phyloP scores from a whole-genome alignment of 2,888 invertebrate species.

The Philonicus albiceps region DNA sequence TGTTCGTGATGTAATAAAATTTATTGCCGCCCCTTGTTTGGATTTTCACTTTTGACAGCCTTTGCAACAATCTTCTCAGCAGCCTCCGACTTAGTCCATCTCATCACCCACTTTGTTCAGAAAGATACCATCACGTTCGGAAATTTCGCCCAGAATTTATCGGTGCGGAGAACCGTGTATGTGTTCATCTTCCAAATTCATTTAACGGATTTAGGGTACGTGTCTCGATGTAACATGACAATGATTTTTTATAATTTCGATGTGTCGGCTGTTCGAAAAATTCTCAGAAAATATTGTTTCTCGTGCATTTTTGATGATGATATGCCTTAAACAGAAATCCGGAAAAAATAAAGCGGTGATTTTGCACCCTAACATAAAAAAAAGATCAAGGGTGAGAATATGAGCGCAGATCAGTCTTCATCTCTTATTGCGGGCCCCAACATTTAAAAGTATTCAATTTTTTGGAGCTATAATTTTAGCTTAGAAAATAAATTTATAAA shows the following conservation, averaged over 20 bases:
- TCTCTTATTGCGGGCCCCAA: too few relatives aligned
- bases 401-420: too few relatives aligned
- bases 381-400: too few relatives aligned
- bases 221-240: background rate
- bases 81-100: background rate
- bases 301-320: too few relatives aligned
- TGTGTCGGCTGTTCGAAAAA: too few relatives aligned
- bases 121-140: background rate
- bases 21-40: background rate
- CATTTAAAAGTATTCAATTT: too few relatives aligned
- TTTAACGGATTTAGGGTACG: background rate
- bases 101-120: background rate
- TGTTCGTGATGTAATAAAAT: background rate
- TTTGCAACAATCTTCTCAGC: background rate
- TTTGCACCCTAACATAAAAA: too few relatives aligned
- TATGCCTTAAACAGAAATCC: too few relatives aligned
- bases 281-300: too few relatives aligned
- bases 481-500: too few relatives aligned
- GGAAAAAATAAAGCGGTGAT: too few relatives aligned
- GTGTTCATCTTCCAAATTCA: background rate
- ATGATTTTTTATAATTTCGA: background rate
- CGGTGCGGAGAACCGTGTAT: background rate
- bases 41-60: background rate
- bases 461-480: too few relatives aligned
- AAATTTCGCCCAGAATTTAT: background rate